Evolutionary conservation across 2,888 invertebrate genomes (phyloP), one percentile per base, ranked within the genome.

Genomic region (Phengaris alcon): DNA sequence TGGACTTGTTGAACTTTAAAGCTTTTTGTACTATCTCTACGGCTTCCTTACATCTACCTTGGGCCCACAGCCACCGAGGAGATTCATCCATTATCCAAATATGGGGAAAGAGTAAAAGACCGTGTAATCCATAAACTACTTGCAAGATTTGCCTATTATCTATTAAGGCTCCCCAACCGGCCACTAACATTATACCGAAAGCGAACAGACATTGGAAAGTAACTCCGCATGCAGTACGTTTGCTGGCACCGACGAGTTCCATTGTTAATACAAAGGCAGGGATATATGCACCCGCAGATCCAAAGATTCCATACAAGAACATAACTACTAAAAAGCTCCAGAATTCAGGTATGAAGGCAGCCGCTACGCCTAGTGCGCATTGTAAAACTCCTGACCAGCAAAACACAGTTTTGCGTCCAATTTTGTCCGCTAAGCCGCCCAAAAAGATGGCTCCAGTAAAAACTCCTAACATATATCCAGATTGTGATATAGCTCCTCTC

Each of bases 41-140:
- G 0, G 97, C 96, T 87, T 97, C 96, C 74, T 94, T 94, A 0
- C 94, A 91, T 72, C 96, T 94, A 0, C 97, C 97, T 85, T 97
- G 97, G 55, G 96, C 95, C 97, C 97, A 97, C 8, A 97, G 88
- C 97, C 97, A 98, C 15, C 97, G 94, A 0, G 97, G 97, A 8
- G 97, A 97, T 90, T 98, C 97, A 81, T 97, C 97, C 95, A 98
- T 96, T 6, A 97, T 89, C 97, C 97, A 97, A 95, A 97, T 97
- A 84, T 97, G 97, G 1, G 95, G 96, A 54, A 97, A 87, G 0
- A 97, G 93, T 0, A 97, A 84, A 22, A 95, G 87, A 74, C 96
- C 95, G 82, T 97, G 97, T 52, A 97, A 88, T 2, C 97, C 97
- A 82, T 97, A 97, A 4, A 96, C 89, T 0, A 97, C 92, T 90